Base-by-base conservation (phyloP, 1,140 invertebrate species). In the Maconellicoccus hirsutus region DNA sequence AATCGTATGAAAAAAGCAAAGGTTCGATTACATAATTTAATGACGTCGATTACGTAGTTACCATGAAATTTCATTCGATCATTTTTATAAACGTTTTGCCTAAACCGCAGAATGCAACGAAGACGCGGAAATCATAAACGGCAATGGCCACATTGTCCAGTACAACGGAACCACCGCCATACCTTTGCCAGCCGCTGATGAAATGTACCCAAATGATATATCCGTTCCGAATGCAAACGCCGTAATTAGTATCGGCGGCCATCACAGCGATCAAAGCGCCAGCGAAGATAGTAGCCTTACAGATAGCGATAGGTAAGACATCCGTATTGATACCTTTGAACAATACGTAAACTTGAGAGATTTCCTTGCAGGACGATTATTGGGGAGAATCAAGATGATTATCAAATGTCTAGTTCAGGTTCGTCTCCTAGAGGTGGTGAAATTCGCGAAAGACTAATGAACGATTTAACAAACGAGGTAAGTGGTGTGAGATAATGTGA, bases 241-340 rank as follows among this genome's bases (percentile, higher is more conserved):
- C 21, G 59, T 33, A 2, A 66, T 25, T 39, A 38, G 38, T 14
- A 52, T 27, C 27, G 70, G 72, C 61, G 70, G 66, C 3, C 70
- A 70, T 26, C 42, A 42, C 61, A 71, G 73, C 71, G 84, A 85
- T 75, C 86, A 87, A 74, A 90, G 87, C 78, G 87, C 87, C 75
- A 89, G 86, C 76, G 89, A 91, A 77, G 89, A 91, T 77, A 89
- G 87, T 75, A 89, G 87, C 76, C 80, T 90, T 19, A 90, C 88
- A 72, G 88, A 90, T 75, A 88, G 88, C 73, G 89, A 91, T 71
- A 77, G 82, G 77, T 79, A 74, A 75, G 42, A 33, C 4, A 33
- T 33, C 12, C 4, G 29, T 6, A 33, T 6, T 6, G 12, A 33
- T n/a, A n/a, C n/a, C n/a, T n/a, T n/a, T n/a, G n/a, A n/a, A n/a